Conservation (phyloP, 2,888 invertebrate species). For the Heliconius aoede region DNA sequence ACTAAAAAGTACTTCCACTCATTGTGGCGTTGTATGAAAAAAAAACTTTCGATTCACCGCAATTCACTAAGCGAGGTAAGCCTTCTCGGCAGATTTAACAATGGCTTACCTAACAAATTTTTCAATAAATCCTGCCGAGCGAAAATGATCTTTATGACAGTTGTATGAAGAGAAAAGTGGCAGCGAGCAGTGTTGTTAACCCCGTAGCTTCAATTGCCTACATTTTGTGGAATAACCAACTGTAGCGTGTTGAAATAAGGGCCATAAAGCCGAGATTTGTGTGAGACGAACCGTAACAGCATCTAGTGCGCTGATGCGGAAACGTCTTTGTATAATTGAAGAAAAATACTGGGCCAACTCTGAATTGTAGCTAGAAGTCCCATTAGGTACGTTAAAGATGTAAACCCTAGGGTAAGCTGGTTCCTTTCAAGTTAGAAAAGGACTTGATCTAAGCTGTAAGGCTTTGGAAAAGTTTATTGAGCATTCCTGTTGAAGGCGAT, state of each 20-base stretch:
- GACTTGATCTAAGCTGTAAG: not conserved
- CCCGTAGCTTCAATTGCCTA: slow-evolving; percentile 39
- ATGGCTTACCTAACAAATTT: slow-evolving; percentile 38
- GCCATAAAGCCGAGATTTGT: slow-evolving; percentile 23
- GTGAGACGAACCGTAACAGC: slow-evolving; percentile 39
- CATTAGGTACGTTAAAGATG: slow-evolving; percentile 9
- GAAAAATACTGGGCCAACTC: slow-evolving; percentile 44
- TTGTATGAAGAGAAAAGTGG: not conserved
- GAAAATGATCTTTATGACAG: slow-evolving; percentile 8
- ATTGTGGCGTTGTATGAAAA: slow-evolving; percentile 43
- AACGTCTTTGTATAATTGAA: slow-evolving; percentile 48
- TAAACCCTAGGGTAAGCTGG: slow-evolving; percentile 9
- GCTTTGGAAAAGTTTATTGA: not conserved
- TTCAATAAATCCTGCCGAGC: not conserved
- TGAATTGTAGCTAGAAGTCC: slow-evolving; percentile 13
- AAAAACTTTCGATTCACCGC: slow-evolving; percentile 44
- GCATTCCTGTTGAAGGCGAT: not conserved
- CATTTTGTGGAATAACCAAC: slow-evolving; percentile 36
- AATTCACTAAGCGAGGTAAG: slow-evolving; percentile 46
- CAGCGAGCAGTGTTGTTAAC: slow-evolving; percentile 37
- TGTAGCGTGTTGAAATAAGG: slow-evolving; percentile 39
- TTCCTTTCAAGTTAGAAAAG: slow-evolving; percentile 8
- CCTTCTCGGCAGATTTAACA: slow-evolving; percentile 48
- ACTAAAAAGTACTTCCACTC: slow-evolving; percentile 33
- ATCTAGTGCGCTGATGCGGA: slow-evolving; percentile 46